Evolutionary conservation across 2,797 vertebrate genomes (phyloP), one percentile per base, ranked within the genome.

Genomic region (Etheostoma perlongum): DNA sequence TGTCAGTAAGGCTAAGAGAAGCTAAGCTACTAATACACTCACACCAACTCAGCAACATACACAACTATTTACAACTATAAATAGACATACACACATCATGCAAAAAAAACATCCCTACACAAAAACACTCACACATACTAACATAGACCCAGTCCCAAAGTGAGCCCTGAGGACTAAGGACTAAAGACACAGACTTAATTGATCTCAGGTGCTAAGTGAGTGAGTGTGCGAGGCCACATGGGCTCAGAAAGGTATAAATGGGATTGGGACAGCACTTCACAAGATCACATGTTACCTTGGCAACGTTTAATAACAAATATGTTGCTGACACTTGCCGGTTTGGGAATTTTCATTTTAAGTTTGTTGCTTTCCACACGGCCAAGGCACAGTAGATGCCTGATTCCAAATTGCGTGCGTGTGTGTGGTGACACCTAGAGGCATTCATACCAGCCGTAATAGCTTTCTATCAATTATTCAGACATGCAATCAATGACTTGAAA

Each of bases 391-490:
- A 27, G 27, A 27, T 27, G 27, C 27, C 27, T 27, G 27, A 6
- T 30, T 30, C 30, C 30, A 30, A 30, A 30, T 30, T 30, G 30
- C 5, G 30, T 49, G 53, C 47, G 52, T 15, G 48, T 30, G 70
- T 57, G 57, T 36, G 30, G 33, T 76, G 79, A 78, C 72, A 83
- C 82, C 85, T 82, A 68, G 40, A 78, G 79, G 81, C 84, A 81
- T 87, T 85, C 78, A 85, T 64, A 77, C 67, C 51, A 75, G 53
- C 84, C 4, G 5, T 86, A 83, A 86, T 85, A 82, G 82, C 86
- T 86, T 88, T 86, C 71, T 86, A 85, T 90, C 86, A 89, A 85
- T 90, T 91, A 91, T 90, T 91, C 81, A 88, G 60, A 52, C 81
- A 67, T 85, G 79, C 88, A 91, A 85, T 91, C 83, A 88, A 86